Evolutionary conservation across 2,113 vertebrate genomes (phyloP).

Genomic region (Ursus arctos): DNA sequence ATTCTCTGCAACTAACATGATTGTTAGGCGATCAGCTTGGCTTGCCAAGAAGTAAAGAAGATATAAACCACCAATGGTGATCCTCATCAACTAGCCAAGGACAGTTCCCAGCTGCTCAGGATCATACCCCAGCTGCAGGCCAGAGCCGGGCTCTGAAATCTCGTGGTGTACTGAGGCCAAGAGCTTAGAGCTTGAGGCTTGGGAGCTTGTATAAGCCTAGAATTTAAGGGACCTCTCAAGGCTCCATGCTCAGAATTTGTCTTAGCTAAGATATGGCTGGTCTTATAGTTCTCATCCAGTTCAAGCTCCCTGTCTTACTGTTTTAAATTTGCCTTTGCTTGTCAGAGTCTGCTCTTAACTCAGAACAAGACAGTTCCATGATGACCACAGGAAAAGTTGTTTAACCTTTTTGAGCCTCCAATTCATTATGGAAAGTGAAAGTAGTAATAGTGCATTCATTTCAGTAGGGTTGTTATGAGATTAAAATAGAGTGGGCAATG

Average conservation of each 20-base stretch:
- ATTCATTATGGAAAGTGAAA: background rate
- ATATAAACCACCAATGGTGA: background rate
- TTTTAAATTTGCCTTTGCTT: background rate
- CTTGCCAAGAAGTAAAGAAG: background rate
- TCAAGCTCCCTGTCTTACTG: background rate
- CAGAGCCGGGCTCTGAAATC: background rate
- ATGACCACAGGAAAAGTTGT: background rate
- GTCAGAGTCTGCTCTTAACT: background rate
- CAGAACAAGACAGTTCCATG: background rate
- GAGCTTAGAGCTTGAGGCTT: background rate
- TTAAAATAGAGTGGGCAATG: background rate
- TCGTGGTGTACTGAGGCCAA: background rate
- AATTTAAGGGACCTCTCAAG: background rate
- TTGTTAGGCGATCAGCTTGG: background rate
- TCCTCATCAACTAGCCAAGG: background rate
- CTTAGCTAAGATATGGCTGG: background rate
- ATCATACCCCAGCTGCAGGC: background rate
- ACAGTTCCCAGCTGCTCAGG: background rate
- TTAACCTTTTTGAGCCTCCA: background rate
- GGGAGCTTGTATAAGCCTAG: background rate
- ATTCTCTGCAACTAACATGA: background rate
- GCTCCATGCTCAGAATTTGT: background rate
- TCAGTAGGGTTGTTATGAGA: background rate
- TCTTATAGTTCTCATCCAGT: background rate
- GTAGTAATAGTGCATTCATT: background rate